A percentile compares a stretch with the other conserved stretches of the same genome.
These are phyloP conservation scores for Brevimyrus niger DNA, from an alignment of 2,113 vertebrate genomes.

Conservation along the genomic window DNA sequence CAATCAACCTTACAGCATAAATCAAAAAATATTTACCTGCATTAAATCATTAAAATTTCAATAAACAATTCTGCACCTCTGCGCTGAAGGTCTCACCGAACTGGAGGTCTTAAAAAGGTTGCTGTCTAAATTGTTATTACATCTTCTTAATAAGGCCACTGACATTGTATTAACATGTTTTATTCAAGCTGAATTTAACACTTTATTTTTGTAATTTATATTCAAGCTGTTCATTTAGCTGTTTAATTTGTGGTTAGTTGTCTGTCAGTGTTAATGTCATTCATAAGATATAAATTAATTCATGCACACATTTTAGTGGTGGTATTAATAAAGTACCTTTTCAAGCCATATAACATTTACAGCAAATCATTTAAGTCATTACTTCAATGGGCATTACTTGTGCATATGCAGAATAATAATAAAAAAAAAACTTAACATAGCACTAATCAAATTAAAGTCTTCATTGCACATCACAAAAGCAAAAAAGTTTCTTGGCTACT, in stretches of 20 bases:
- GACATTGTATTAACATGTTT: neutral
- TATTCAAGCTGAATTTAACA: neutral
- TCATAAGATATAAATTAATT: neutral
- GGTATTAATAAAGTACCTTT: neutral
- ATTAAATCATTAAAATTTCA: neutral
- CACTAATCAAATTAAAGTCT: neutral
- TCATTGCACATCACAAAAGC: neutral
- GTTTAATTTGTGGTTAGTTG: slow-evolving; percentile 7
- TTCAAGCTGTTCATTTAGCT: neutral
- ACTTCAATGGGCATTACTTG: neutral
- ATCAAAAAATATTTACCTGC: neutral
- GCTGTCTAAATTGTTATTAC: neutral
- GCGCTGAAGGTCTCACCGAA: neutral
- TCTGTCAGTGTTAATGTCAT: neutral
- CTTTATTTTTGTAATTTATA: neutral
- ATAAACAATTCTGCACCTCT: neutral
- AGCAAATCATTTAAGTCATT: neutral
- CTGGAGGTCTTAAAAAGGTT: neutral
- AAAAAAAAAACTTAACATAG: neutral
- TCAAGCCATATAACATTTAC: neutral
- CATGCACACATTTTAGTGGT: neutral
- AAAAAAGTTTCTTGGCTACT: neutral
- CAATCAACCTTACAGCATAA: neutral
- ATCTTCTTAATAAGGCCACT: neutral
- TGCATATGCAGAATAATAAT: neutral